Percentiles rank a stretch among this genome's conserved stretches.
Conservation (phyloP, 2,797 vertebrate species). For the Peromyscus attwateri region DNA sequence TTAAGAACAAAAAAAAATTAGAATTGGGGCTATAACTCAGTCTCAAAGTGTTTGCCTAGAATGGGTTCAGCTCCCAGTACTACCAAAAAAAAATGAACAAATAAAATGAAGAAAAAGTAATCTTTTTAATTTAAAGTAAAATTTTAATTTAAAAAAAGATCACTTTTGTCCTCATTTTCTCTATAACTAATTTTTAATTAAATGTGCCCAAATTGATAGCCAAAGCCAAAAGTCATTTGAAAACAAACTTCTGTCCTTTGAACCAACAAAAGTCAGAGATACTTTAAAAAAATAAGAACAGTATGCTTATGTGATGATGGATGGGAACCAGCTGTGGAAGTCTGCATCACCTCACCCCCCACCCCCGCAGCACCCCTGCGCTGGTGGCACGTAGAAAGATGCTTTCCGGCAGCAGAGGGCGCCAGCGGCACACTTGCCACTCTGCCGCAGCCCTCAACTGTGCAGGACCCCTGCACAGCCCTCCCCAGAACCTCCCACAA, state of each 20-base stretch:
- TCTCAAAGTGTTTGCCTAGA: background rate
- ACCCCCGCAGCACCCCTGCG: background rate
- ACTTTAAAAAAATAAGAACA: background rate
- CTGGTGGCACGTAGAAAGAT: background rate
- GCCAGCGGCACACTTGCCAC: background rate
- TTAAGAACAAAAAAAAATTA: background rate
- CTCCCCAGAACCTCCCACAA: background rate
- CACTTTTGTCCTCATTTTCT: constrained; percentile 5
- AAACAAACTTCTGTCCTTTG: constrained; percentile 11
- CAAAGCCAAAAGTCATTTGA: background rate
- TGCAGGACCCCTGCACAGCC: background rate
- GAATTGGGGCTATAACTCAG: background rate
- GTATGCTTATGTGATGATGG: background rate
- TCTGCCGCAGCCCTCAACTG: background rate
- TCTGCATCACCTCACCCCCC: too few species aligned
- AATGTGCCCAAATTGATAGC: background rate
- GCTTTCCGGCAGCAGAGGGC: constrained; percentile 66
- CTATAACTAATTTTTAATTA: constrained; percentile 16
- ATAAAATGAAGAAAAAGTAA: background rate
- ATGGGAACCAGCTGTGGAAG: background rate
- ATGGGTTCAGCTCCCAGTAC: background rate
- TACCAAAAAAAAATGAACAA: background rate
- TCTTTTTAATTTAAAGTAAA: background rate
- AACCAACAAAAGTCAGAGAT: background rate
- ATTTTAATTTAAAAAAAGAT: background rate